Evolutionary conservation across 1,140 invertebrate genomes (phyloP).

Genomic region (Yoshiicerus persimilis): DNA sequence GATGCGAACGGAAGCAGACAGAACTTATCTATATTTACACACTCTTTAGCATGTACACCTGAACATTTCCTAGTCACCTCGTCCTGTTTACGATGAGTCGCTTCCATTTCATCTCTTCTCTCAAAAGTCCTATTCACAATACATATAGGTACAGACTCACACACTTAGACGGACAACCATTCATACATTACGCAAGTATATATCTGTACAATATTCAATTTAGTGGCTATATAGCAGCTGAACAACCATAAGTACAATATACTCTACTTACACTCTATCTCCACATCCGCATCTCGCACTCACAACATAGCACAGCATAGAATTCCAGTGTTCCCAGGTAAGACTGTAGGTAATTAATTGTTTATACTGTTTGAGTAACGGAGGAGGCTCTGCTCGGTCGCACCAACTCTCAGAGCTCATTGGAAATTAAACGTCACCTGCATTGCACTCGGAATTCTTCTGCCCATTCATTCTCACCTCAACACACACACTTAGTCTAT

Average conservation of each 20-base stretch:
- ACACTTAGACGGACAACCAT: too few relatives aligned
- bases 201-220: too few relatives aligned
- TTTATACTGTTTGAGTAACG: background rate
- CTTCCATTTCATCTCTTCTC: too few relatives aligned
- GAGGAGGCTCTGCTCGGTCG: background rate
- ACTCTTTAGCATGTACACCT: background rate
- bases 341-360: background rate
- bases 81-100: background rate
- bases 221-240: background rate
- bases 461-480: background rate
- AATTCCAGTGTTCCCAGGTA: background rate
- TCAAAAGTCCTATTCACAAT: background rate
- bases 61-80: background rate
- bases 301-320: background rate
- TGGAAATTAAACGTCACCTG: background rate
- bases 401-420: background rate
- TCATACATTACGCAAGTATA: too few relatives aligned
- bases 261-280: background rate
- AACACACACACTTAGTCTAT: background rate
- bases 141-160: too few relatives aligned
- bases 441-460: background rate
- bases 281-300: background rate
- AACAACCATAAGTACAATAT: background rate
- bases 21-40: background rate
- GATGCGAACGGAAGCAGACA: background rate